These are phyloP conservation scores for Camelus dromedarius DNA, from an alignment of 2,113 vertebrate species.

Conservation along the genomic window DNA sequence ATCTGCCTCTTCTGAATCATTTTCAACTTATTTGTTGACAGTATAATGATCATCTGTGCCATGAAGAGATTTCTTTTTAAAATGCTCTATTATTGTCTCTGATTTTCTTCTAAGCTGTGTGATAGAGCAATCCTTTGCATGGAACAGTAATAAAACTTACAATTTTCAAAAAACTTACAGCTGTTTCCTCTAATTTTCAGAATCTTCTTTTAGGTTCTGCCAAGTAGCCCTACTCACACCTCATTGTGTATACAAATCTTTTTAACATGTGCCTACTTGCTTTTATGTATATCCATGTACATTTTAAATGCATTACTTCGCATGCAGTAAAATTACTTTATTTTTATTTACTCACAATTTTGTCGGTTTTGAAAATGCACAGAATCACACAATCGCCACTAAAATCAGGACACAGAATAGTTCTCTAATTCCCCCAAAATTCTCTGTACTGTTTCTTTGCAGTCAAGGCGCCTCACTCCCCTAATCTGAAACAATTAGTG, in stretches of 20 bases:
- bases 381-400: not conserved
- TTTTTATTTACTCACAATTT: not conserved
- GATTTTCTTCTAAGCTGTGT: not conserved
- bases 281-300: not conserved
- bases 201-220: not conserved
- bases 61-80: slow-evolving; percentile 28
- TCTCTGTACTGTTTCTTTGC: not conserved
- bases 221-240: not conserved
- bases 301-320: not conserved
- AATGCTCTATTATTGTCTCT: not conserved
- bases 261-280: not conserved
- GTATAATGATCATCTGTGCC: not conserved
- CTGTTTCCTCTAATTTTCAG: slow-evolving; percentile 7
- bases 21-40: not conserved
- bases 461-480: not conserved
- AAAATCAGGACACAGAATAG: slow-evolving; percentile 16
- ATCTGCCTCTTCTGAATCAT: slow-evolving; percentile 7
- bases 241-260: not conserved
- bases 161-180: slow-evolving; percentile 2
- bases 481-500: not conserved
- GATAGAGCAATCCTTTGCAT: not conserved
- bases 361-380: not conserved
- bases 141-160: not conserved
- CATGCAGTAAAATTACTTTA: not conserved
- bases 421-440: not conserved